Evolutionary conservation across 2,797 vertebrate genomes (phyloP), one percentile per base, ranked within the genome.

Genomic region (Sebastiscus tertius): DNA sequence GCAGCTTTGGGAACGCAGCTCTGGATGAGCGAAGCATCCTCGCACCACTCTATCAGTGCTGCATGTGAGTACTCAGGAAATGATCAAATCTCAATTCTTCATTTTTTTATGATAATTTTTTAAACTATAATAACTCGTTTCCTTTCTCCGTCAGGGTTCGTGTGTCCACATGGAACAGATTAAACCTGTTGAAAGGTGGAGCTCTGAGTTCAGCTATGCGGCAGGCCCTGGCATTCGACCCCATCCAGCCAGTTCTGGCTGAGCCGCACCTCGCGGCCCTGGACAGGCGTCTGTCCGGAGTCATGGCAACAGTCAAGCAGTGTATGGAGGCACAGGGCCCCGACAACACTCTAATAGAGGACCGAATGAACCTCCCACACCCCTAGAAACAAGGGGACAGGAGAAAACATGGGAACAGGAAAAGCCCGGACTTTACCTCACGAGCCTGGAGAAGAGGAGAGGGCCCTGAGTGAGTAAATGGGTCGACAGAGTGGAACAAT

Each of bases 21-120:
- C 86, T 98, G 91, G 98, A 99, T 83, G 99, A 99, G 94, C 96
- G 98, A 94, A 99, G 99, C 89, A 99, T 99, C 88, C 95, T 99
- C 8, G 98, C 98, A 49, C 98, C 99, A 14, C 97, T 99, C 68
- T 99, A 99, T 86, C 99, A 99, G 94, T 99, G 99, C 82, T 99
- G 99, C 97, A 99, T 99, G 99, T 99, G 94, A 99, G 98, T 97
- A 83, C 46, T 52, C 10, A 1, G 10, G 18, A 24, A 71, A 68
- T 16, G 2, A n/a, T 58, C 16, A 11, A 2, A 24, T 42, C 26
- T 16, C 4, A 16, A 3, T 33, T 60, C 2, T 49, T 42, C 1
- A 42, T 36, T 8, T 42, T 42, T 60, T 2, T 20, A 6, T 14
- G 0, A 18, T 63, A 1, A 2, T 24, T 36, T 63, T 33, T 52